Evolutionary conservation across 1,140 invertebrate species (phyloP).

Genomic region (Aphis craccivora): DNA sequence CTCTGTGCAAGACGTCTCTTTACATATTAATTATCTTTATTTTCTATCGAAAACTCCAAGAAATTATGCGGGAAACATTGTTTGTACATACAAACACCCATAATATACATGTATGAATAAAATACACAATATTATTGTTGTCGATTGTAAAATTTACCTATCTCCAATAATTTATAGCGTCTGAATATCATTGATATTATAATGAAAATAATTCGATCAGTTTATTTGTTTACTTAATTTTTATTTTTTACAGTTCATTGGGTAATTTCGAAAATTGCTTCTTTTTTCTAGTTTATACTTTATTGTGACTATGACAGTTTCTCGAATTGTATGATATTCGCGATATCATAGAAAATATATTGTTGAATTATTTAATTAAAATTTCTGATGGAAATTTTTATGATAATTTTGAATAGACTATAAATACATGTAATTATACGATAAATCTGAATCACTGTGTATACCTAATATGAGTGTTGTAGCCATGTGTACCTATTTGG

Average conservation of each 20-base stretch:
- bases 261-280: background rate
- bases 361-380: no score
- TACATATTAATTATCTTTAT: background rate
- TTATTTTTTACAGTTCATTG: no score
- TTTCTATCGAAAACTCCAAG: background rate
- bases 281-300: background rate
- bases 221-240: background rate
- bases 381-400: no score
- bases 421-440: no score
- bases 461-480: no score
- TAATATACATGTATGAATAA: background rate
- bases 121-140: background rate
- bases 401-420: no score
- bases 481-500: no score
- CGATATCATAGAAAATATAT: background rate
- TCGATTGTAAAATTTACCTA: background rate
- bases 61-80: background rate
- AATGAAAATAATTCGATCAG: background rate
- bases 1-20: background rate
- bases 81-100: background rate
- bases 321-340: no score
- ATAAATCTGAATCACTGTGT: no score
- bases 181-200: background rate
- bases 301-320: background rate
- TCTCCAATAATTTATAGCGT: background rate